Base-by-base conservation (phyloP, 2,797 vertebrate genomes). In the Leptodactylus fallax region DNA sequence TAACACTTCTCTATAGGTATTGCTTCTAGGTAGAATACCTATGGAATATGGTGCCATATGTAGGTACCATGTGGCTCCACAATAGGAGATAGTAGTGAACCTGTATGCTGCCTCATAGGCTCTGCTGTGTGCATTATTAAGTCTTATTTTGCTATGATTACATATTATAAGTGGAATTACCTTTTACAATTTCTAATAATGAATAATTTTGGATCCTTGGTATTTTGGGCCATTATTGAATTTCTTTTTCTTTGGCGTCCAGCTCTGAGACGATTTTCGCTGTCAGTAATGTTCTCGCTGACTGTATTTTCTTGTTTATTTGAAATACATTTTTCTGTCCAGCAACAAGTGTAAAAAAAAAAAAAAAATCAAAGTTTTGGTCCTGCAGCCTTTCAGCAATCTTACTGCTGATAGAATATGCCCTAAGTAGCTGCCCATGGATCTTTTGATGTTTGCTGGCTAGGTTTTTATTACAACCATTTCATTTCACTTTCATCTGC, bases 401-500 rank as follows among this genome's bases (percentile, higher is more conserved):
- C 56, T 84, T 36, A 49, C 25, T 49, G 23, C 82, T 84, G 82
- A 58, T 76, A 61, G 83, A 74, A 85, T 61, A 85, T 85, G 45
- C 65, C 85, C 85, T 87, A 81, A 81, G 85, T 87, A 74, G 55
- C 53, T 81, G 85, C 85, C 85, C 36, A 36, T 81, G 86, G 86
- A 23, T 82, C 86, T 78, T 87, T 87, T 67, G 71, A 83, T 83
- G 86, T 83, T 78, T 83, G 71, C 80, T 87, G 72, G 81, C 69
- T 67, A 81, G 69, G 23, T 82, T 87, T 36, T 60, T 74, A 77
- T 81, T 87, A 79, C 77, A 76, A 27, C 79, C 58, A 82, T 87
- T 81, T 87, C 56, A 61, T 74, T 83, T 53, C 25, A 36, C 80
- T 87, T 78, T 87, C 80, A 83, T 87, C 86, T 87, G 60, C 58